Base-by-base conservation (phyloP, 92 coral and sea anemone species). In the Heliopora coerulea region DNA sequence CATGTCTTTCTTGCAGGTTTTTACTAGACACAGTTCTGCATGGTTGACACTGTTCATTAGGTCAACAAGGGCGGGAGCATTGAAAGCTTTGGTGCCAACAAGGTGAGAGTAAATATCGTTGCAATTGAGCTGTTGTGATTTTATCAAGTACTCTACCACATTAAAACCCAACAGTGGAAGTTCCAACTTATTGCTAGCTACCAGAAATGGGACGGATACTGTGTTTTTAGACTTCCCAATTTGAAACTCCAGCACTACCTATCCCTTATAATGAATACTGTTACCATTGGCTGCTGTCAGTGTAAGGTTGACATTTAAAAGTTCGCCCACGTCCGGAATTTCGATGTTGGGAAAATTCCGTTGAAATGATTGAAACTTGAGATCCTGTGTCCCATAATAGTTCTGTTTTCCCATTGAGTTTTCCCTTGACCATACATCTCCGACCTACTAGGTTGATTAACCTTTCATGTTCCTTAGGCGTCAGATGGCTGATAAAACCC, bases 371-470 rank as follows among this genome's bases (percentile, higher is more conserved):
- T 39, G 83, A 88, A 37, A 88, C 89, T 68, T 88, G 90, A 44
- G 88, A 82, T 28, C 83, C 87, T 0, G 88, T 85, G 80, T 85
- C 87, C 87, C 87, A 78, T 49, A 85, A 60, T 8, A 81, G 80
- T 31, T 88, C 59, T 5, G 66, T 25, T 12, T 73, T 74, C 37
- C 56, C 18, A 65, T 81, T 74, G 65, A 81, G 62, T 19, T 33
- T 56, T 31, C 75, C 84, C 12, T 49, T 49, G 0, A 84, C 62
- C 54, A 79, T 88, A 56, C 87, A 85, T 80, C 83, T 82, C 30
- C 67, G 37, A 33, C 95, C 89, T 33, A 85, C 84, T 40, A 88
- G 80, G 54, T 79, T 83, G 7, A 75, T 75, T 17, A 88, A 72
- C 63, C 39, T 56, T 15, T 75, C 78, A 20, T 84, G 74, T 78